A percentile compares a stretch with the other conserved stretches of the same genome.
Conservation (phyloP, 2,113 vertebrate genomes). For the Odocoileus virginianus region DNA sequence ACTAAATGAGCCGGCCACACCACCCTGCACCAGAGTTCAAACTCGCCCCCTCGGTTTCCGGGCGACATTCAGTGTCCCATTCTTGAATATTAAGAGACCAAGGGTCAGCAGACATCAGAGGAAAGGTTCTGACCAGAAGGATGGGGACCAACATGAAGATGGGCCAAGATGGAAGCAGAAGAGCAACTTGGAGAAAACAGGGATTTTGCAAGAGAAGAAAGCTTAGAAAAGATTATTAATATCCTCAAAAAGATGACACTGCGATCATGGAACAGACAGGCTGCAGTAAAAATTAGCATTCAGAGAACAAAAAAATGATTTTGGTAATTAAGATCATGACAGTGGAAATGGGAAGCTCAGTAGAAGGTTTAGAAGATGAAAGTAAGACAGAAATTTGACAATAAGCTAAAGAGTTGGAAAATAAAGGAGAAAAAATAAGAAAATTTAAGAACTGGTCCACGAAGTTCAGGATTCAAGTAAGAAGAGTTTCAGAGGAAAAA, state of each 20-base stretch:
- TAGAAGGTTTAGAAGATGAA: not conserved
- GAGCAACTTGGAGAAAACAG: not conserved
- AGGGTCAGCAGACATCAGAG: not conserved
- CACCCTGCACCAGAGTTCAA: not conserved
- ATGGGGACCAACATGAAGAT: not conserved
- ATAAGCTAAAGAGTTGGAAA: not conserved
- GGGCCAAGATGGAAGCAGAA: not conserved
- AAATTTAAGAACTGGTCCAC: not conserved
- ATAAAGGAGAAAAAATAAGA: not conserved
- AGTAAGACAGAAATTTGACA: not conserved
- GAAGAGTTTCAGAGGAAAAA: not conserved
- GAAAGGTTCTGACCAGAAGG: not conserved
- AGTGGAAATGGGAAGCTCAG: not conserved
- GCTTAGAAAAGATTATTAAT: not conserved
- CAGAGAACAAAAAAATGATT: not conserved
- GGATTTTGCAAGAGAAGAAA: not conserved
- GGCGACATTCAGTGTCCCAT: not conserved
- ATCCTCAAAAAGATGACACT: not conserved
- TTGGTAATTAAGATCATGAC: not conserved
- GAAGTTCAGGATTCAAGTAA: not conserved
- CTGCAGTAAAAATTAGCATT: not conserved
- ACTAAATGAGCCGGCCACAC: not conserved
- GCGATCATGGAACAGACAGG: not conserved
- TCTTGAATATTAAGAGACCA: not conserved
- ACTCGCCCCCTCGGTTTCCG: fast-evolving